These are phyloP conservation scores for Trachemys scripta DNA, from an alignment of 2,113 vertebrate genomes.

Conservation along the genomic window DNA sequence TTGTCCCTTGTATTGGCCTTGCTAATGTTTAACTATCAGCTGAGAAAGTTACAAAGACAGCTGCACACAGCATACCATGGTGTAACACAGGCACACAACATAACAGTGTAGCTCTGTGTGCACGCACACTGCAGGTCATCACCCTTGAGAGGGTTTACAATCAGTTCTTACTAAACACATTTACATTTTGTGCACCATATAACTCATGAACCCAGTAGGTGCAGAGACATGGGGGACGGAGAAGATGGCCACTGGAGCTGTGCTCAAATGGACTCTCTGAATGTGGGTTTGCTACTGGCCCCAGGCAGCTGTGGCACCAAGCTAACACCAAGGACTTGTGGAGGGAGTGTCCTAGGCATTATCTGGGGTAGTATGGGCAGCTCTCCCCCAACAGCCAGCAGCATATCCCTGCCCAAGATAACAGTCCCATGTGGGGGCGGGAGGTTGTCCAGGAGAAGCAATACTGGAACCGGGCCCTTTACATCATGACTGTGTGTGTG, in stretches of 20 bases:
- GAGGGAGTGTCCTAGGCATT: not conserved
- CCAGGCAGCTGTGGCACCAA: not conserved
- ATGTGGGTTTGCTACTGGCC: not conserved
- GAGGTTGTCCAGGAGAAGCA: too few species aligned
- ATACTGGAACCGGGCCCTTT: too few species aligned
- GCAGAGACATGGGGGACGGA: not conserved
- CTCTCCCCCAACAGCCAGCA: too few species aligned
- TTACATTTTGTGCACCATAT: not conserved
- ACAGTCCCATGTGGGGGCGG: too few species aligned
- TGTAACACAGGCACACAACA: too few species aligned
- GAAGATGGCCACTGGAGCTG: not conserved
- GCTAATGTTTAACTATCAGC: not conserved
- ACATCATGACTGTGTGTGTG: not conserved
- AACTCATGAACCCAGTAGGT: too few species aligned
- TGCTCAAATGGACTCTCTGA: too few species aligned
- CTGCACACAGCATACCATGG: too few species aligned
- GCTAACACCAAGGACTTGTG: not conserved
- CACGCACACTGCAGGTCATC: too few species aligned
- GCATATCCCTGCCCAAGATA: too few species aligned
- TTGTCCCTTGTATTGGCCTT: not conserved
- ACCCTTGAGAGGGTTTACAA: not conserved
- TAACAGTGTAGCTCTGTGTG: too few species aligned
- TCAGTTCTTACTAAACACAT: not conserved
- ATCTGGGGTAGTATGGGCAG: not conserved
- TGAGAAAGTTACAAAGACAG: not conserved